Conservation (phyloP, 37 sponge, comb jelly and placozoan species). For the Crambe crambe region DNA sequence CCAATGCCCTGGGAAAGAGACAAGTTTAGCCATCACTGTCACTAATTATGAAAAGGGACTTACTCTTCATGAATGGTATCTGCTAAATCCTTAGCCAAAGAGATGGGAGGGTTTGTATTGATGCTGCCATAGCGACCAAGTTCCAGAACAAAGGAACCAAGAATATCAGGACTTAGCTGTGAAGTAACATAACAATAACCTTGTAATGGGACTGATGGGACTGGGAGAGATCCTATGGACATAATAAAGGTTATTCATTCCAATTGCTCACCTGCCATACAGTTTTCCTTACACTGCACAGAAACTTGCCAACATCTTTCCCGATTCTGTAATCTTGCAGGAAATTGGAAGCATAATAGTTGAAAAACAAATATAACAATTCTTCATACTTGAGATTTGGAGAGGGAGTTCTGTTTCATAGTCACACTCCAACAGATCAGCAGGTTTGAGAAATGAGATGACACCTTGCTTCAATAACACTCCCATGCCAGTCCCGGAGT, state of each 20-base stretch:
- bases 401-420: not conserved
- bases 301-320: not conserved
- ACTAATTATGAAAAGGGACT: constrained; percentile 1
- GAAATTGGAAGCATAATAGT: not conserved
- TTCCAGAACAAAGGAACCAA: constrained; percentile 32
- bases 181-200: too few species aligned
- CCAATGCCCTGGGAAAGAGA: not conserved
- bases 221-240: too few species aligned
- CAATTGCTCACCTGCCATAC: not conserved
- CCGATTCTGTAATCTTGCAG: not conserved
- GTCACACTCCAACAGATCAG: not conserved
- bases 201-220: too few species aligned
- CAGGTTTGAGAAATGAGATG: constrained; percentile 25
- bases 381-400: not conserved
- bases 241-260: too few species aligned
- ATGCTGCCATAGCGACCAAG: not conserved
- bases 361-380: not conserved
- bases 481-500: constrained; percentile 51
- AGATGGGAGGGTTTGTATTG: not conserved
- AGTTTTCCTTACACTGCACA: not conserved
- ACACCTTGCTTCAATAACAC: constrained; percentile 23
- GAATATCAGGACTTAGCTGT: constrained; percentile 13
- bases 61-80: constrained; percentile 34
- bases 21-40: not conserved
- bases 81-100: constrained; percentile 24